A percentile compares a stretch with the other conserved stretches of the same genome.
These are phyloP conservation scores for Rhynchomys soricoides DNA, from an alignment of 2,113 vertebrate genomes.

Conservation along the genomic window DNA sequence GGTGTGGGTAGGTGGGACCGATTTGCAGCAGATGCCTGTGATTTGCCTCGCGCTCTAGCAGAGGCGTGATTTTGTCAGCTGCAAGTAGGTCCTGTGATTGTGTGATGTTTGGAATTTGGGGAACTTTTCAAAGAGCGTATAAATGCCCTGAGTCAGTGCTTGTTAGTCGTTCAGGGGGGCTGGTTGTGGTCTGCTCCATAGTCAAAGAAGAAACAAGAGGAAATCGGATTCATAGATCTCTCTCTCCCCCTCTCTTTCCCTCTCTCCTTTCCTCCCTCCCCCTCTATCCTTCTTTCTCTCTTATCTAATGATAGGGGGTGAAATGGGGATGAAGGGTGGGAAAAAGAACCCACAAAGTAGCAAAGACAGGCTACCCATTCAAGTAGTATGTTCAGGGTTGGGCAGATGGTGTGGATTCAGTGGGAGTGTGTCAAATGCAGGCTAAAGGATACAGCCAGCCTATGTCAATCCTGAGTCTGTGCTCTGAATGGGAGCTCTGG, in stretches of 20 bases:
- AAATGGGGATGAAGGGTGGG: not conserved
- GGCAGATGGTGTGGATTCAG: not conserved
- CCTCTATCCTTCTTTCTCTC: not conserved
- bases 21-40: not conserved
- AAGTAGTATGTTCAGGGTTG: not conserved
- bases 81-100: not conserved
- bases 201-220: not conserved
- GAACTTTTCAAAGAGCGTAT: not conserved
- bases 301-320: not conserved
- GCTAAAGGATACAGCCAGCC: not conserved
- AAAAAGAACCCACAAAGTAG: not conserved
- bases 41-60: not conserved
- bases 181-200: not conserved
- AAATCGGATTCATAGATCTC: not conserved
- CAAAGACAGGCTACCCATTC: not conserved
- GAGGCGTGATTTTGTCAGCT: not conserved
- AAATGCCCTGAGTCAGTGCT: not conserved
- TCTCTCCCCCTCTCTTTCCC: too few relatives aligned
- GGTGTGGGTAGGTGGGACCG: not conserved
- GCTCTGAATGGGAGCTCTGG: not conserved
- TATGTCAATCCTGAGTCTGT: not conserved
- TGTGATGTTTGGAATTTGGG: not conserved
- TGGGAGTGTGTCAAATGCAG: not conserved
- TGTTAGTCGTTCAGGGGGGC: not conserved
- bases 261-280: not conserved